These are phyloP conservation scores for Stichodactyla mertensii DNA, from an alignment of 64 coral and sea anemone genomes.

Conservation along the genomic window DNA sequence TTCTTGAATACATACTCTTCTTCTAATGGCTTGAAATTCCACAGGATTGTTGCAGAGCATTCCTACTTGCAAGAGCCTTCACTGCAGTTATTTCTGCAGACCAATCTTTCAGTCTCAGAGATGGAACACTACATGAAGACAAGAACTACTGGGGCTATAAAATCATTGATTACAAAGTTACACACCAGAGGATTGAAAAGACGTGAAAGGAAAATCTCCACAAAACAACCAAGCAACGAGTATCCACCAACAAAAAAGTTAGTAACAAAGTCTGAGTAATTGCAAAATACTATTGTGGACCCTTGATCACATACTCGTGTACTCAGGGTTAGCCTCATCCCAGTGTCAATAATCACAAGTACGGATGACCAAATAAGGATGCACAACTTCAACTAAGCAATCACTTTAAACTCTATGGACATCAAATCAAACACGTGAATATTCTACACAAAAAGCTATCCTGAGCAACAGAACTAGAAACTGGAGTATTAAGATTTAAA, in stretches of 20 bases:
- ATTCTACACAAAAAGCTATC: too few relatives aligned
- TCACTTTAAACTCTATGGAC: too few relatives aligned
- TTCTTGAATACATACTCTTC: not conserved
- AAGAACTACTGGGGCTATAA: conserved; percentile 61
- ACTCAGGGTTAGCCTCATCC: too few relatives aligned
- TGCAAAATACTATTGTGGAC: too few relatives aligned
- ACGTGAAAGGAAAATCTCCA: conserved; percentile 25
- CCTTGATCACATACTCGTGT: too few relatives aligned
- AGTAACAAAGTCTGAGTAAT: not conserved
- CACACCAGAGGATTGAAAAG: conserved; percentile 39
- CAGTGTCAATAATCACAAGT: too few relatives aligned
- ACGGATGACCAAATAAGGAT: too few relatives aligned
- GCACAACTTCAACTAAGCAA: too few relatives aligned
- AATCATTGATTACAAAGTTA: conserved; percentile 62
- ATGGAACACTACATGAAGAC: conserved; percentile 73
- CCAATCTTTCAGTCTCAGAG: conserved; percentile 37
- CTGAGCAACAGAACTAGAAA: too few relatives aligned
- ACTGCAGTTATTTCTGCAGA: conserved; percentile 69
- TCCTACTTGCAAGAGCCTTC: conserved; percentile 59
- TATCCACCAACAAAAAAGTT: conserved; percentile 72
- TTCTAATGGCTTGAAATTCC: not conserved
- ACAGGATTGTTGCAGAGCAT: conserved; percentile 51
- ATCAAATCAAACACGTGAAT: too few relatives aligned
- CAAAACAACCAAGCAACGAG: conserved; percentile 58
- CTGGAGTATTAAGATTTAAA: too few relatives aligned